Percentiles rank a stretch among this genome's conserved stretches.
Evolutionary conservation across 2,797 vertebrate species (phyloP).

Genomic region (Ataeniobius toweri): DNA sequence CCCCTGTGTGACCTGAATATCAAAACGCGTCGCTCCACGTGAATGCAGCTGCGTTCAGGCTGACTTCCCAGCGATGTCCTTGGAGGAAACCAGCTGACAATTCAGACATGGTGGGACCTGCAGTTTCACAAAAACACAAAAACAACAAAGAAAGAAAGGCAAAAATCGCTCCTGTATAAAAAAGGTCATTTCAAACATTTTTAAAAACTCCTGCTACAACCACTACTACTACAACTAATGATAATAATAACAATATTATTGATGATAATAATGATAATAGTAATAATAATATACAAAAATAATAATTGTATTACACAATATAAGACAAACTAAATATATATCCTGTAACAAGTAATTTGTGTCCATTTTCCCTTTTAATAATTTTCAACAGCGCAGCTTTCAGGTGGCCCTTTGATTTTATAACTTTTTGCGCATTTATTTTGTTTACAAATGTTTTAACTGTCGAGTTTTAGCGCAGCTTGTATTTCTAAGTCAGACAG

Average conservation of each 20-base stretch:
- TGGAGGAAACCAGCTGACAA: constrained; percentile 63
- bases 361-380: constrained; percentile 28
- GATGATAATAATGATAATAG: neutral
- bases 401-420: neutral
- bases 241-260: neutral
- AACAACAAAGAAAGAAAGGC: neutral
- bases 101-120: constrained; percentile 41
- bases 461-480: constrained; percentile 12
- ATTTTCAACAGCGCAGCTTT: constrained; percentile 6
- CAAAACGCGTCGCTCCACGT: constrained; percentile 65
- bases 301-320: neutral
- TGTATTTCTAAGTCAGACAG: neutral
- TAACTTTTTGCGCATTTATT: neutral
- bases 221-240: neutral
- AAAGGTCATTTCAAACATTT: neutral
- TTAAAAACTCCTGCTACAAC: neutral
- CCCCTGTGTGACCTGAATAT: constrained; percentile 76
- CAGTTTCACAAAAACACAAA: constrained; percentile 40
- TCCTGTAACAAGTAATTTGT: constrained; percentile 23
- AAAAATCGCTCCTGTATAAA: neutral
- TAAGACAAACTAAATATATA: constrained; percentile 32
- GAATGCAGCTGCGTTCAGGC: constrained; percentile 71
- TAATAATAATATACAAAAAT: neutral
- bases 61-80: constrained; percentile 67
- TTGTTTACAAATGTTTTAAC: constrained; percentile 7